These are phyloP conservation scores for Thymallus thymallus DNA, from an alignment of 2,113 vertebrate genomes.

Conservation along the genomic window DNA sequence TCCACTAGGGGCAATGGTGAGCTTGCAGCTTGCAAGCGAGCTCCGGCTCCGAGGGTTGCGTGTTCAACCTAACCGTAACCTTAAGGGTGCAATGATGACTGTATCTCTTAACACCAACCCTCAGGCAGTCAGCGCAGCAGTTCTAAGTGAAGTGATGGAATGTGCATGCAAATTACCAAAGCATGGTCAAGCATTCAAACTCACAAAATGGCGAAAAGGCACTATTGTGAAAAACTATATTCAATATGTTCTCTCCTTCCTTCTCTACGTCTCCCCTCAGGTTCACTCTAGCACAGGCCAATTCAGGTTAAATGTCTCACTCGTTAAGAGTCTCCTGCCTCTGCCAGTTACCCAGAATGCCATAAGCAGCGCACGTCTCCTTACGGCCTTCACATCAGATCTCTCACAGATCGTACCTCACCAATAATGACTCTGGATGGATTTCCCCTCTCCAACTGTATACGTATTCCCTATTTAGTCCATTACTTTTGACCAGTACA, in stretches of 20 bases:
- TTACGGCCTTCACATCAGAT: constrained; percentile 45
- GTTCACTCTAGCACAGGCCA: constrained; percentile 37
- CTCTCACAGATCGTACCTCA: constrained; percentile 55
- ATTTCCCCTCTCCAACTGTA: constrained; percentile 28
- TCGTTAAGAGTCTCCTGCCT: constrained; percentile 45
- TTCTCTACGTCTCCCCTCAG: constrained; percentile 28
- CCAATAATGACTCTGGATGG: constrained; percentile 60
- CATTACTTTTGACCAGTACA: too few species aligned
- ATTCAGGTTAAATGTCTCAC: constrained; percentile 56
- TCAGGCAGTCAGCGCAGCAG: too few species aligned
- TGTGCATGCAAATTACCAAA: constrained; percentile 67
- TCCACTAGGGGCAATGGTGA: too few species aligned
- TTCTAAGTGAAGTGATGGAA: constrained; percentile 67
- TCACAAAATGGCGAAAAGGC: neutral
- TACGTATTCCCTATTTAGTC: neutral
- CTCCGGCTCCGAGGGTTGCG: too few species aligned
- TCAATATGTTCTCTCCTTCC: constrained; percentile 16
- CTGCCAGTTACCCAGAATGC: constrained; percentile 50
- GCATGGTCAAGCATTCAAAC: constrained; percentile 69
- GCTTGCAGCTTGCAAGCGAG: too few species aligned
- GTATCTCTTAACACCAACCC: too few species aligned
- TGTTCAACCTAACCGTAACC: too few species aligned
- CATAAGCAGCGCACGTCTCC: constrained; percentile 50
- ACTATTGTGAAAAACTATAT: constrained; percentile 59
- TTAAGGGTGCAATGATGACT: too few species aligned